phyloP scores from a whole-genome alignment of 2,113 vertebrate species.

The Motacilla tschutschensis region DNA sequence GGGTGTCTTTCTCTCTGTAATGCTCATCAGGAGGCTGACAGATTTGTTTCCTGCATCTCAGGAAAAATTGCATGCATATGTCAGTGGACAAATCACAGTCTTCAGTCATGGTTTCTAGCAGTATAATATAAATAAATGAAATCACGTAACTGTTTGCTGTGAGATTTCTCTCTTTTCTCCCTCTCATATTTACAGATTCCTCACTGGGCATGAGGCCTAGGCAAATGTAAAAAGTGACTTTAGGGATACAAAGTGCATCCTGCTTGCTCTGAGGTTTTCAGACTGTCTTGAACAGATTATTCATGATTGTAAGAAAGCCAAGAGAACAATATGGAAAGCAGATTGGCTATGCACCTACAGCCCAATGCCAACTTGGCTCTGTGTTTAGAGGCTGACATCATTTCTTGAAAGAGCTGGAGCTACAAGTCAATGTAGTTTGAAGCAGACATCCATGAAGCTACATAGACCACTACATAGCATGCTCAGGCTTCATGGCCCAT shows the following conservation, averaged over 20 bases:
- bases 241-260: neutral
- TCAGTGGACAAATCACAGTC: slow-evolving; percentile 31
- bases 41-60: slow-evolving; percentile 28
- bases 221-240: neutral
- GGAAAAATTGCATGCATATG: slow-evolving; percentile 22
- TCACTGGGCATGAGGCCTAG: neutral
- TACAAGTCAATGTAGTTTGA: neutral
- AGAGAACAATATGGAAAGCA: slow-evolving; percentile 48
- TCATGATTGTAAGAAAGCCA: slow-evolving; percentile 24
- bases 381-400: slow-evolving; percentile 11
- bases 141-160: neutral
- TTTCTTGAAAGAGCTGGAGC: slow-evolving; percentile 8
- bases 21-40: slow-evolving; percentile 42
- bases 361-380: slow-evolving; percentile 19
- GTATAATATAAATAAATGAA: slow-evolving; percentile 16
- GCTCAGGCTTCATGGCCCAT: neutral
- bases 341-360: slow-evolving; percentile 21
- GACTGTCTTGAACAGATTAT: slow-evolving; percentile 28
- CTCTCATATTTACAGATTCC: neutral
- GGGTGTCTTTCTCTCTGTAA: slow-evolving; percentile 3
- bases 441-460: neutral
- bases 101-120: slow-evolving; percentile 30
- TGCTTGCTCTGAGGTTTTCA: slow-evolving; percentile 16
- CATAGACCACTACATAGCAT: neutral
- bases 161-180: neutral